Conservation (phyloP, 2,888 invertebrate species). For the Aphodius granarius region DNA sequence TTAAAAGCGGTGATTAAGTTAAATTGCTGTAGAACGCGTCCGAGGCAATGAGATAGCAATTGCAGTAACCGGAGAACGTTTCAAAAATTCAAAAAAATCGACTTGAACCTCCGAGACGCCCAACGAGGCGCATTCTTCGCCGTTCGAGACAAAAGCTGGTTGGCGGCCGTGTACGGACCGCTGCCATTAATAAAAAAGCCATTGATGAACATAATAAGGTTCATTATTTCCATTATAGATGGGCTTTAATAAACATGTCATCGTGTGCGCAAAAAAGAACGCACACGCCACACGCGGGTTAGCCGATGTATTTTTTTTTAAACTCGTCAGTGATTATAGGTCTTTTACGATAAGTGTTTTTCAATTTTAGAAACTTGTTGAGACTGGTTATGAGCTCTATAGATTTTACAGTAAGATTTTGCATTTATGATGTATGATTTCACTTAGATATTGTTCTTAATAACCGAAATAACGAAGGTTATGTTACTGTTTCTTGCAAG, state of each 20-base stretch:
- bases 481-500: too few relatives aligned
- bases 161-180: constrained; percentile 3
- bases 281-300: not conserved
- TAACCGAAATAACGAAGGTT: too few relatives aligned
- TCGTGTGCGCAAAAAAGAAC: constrained; percentile 10
- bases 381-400: too few relatives aligned
- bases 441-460: too few relatives aligned
- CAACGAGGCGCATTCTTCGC: not conserved
- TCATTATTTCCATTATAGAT: constrained; percentile 22
- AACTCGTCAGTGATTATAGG: constrained; percentile 15
- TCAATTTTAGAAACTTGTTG: constrained; percentile 8
- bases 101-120: not conserved
- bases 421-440: too few relatives aligned
- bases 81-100: too few relatives aligned
- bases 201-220: constrained; percentile 20
- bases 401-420: too few relatives aligned
- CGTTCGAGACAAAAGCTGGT: constrained; percentile 6
- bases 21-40: not conserved
- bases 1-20: not conserved
- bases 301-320: constrained; percentile 7
- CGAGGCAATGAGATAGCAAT: not conserved
- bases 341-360: constrained; percentile 17
- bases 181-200: constrained; percentile 10
- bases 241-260: constrained; percentile 25
- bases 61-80: not conserved